These are phyloP conservation scores for Tychaedon coryphoeus DNA, from an alignment of 2,113 vertebrate genomes.

Conservation along the genomic window DNA sequence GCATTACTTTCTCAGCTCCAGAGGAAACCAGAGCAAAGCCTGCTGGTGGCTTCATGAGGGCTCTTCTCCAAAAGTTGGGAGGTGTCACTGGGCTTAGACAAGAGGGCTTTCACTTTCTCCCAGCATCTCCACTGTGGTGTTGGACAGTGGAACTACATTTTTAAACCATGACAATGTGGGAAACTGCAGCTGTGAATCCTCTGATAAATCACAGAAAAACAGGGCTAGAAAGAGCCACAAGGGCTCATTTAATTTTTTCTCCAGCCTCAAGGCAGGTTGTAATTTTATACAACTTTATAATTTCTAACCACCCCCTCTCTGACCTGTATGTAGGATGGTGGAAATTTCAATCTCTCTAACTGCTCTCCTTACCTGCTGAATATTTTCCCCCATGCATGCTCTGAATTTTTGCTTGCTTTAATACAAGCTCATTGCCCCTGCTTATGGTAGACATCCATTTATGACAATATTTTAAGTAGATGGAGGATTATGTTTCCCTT, in stretches of 20 bases:
- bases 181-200: background rate
- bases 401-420: background rate
- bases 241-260: slow-evolving; percentile 22
- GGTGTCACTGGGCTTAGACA: background rate
- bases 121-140: accelerated
- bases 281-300: background rate
- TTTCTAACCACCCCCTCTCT: background rate
- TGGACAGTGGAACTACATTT: background rate
- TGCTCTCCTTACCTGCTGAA: background rate
- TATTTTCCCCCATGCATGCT: background rate
- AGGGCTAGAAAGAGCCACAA: background rate
- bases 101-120: background rate
- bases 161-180: background rate
- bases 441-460: background rate
- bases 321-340: background rate
- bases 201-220: background rate
- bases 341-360: background rate
- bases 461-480: background rate
- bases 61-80: background rate
- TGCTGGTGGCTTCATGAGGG: background rate
- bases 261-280: slow-evolving; percentile 8
- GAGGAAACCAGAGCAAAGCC: background rate
- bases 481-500: background rate
- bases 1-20: background rate
- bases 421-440: background rate